Conservation (phyloP, 2,888 invertebrate species). For the Eupithecia pulchellata region DNA sequence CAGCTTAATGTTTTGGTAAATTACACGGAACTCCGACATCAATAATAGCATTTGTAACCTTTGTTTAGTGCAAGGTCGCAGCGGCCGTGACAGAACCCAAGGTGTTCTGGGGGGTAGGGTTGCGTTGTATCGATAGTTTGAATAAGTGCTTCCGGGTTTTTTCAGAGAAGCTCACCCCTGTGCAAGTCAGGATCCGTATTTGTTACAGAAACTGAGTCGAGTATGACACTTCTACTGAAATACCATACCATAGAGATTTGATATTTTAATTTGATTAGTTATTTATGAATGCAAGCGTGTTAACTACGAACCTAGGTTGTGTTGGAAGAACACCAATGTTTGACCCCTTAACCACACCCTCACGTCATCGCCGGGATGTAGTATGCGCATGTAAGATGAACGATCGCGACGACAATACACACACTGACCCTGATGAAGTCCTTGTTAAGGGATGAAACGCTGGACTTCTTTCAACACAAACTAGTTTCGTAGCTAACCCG, state of each 20-base stretch:
- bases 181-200: neutral
- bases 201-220: neutral
- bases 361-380: no score
- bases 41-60: constrained; percentile 32
- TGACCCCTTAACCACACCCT: no score
- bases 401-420: no score
- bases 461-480: no score
- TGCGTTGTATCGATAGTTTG: constrained; percentile 19
- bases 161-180: neutral
- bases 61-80: constrained; percentile 40
- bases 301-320: no score
- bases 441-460: no score
- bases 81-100: constrained; percentile 43
- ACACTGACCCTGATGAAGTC: no score
- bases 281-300: no score
- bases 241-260: neutral
- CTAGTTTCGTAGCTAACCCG: no score
- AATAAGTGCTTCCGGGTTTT: constrained; percentile 13
- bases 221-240: neutral
- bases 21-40: constrained; percentile 1
- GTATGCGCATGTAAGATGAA: no score
- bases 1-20: constrained; percentile 21
- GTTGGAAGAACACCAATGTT: no score
- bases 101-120: constrained; percentile 25
- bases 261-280: no score